Conservation (phyloP, 2,113 vertebrate species). For the Neotoma lepida region DNA sequence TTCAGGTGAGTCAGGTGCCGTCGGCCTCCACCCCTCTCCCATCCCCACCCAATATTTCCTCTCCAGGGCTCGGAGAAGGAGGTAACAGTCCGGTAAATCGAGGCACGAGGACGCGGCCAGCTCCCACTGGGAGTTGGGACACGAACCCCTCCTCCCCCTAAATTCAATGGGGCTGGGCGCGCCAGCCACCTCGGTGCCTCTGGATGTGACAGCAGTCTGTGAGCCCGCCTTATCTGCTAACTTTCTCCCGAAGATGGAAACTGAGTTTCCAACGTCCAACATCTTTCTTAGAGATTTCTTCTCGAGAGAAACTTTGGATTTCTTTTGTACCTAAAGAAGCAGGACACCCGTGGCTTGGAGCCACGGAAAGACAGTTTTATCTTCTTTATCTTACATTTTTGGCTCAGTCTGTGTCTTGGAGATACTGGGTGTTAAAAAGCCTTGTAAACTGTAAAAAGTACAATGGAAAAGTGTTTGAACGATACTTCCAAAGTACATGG, state of each 20-base stretch:
- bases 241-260: not conserved
- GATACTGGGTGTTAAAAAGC: not conserved
- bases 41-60: fast-evolving
- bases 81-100: not conserved
- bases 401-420: not conserved
- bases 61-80: not conserved
- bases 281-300: not conserved
- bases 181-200: too few species aligned
- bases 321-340: not conserved
- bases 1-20: conserved; percentile 87
- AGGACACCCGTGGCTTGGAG: not conserved
- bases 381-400: not conserved
- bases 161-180: not conserved
- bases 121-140: not conserved
- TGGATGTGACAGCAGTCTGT: fast-evolving
- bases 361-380: not conserved
- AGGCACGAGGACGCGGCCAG: not conserved
- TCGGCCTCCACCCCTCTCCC: too few species aligned
- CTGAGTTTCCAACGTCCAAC: not conserved
- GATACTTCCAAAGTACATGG: not conserved
- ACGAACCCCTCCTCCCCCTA: not conserved
- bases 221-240: not conserved
- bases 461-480: not conserved
- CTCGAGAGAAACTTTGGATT: not conserved
- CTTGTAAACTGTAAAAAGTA: not conserved